Evolutionary conservation across 2,888 invertebrate genomes (phyloP), one percentile per base, ranked within the genome.

Genomic region (Auanema sp.): DNA sequence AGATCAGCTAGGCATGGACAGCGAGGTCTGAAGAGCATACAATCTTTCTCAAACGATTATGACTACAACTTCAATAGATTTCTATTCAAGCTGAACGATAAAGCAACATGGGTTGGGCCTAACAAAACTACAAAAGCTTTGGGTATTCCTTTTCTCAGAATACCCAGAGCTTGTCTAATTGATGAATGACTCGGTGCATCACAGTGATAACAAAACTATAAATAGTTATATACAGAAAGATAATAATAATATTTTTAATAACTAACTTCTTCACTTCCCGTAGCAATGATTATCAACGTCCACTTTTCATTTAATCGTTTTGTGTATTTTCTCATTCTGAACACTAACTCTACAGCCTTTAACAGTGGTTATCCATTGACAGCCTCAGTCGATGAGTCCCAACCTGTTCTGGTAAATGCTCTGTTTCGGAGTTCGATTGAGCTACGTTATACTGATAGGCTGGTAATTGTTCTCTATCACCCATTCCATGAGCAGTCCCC

Each of bases 401-500:
- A n/a, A 72, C 79, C 66, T 80, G 80, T 23, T 61, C 49, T 0
- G 76, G 76, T 49, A 80, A 66, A 55, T 77, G 70, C 25, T 78
- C 77, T 1, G 77, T 80, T 52, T 71, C 70, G 21, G 78, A 71
- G 3, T 77, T 79, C 16, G 72, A 67, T 50, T 67, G 65, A 1
- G 81, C 81, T n/a, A 82, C 78, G 59, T 81, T 81, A 57, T 76
- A 79, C 49, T 81, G 81, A 49, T 82, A 71, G 21, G 66, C 69
- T 1, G 81, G 81, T 3, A 81, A 58, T 8, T 54, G 60, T 47
- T 61, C 56, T n/a, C 58, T 63, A 2, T 68, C 63, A 8, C 81
- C 81, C 81, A 82, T 82, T 55, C 81, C 81, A 53, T 81, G 81
- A 21, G 78, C 79, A 8, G 80, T 71, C 12, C 80, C 80, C 52